A percentile compares a stretch with the other conserved stretches of the same genome.
phyloP scores from a whole-genome alignment of 2,888 invertebrate species.

The Tetranychus piercei region DNA sequence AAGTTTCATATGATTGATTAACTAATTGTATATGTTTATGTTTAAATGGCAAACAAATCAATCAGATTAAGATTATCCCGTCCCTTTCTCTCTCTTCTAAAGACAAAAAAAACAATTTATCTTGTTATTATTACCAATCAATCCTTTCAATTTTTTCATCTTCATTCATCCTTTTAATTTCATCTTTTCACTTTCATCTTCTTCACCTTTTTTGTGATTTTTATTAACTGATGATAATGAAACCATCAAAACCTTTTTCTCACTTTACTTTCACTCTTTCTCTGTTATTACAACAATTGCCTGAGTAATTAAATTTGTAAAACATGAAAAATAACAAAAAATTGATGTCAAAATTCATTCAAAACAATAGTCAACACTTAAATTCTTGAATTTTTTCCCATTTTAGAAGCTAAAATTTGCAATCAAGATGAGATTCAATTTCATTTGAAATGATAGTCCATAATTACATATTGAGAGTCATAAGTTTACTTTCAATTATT shows the following conservation, averaged over 20 bases:
- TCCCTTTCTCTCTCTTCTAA: background rate
- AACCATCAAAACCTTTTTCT: background rate
- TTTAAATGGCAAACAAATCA: conserved; percentile 8
- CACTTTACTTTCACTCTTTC: background rate
- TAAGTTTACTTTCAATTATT: no score
- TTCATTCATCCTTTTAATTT: conserved; percentile 7
- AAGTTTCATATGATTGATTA: background rate
- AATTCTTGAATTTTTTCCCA: no score
- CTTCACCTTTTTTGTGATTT: conserved; percentile 10
- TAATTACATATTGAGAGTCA: no score
- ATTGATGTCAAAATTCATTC: no score
- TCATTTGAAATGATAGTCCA: no score
- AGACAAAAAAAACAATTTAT: background rate
- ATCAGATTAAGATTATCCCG: background rate
- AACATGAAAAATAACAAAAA: background rate
- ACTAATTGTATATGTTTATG: background rate
- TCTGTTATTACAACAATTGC: conserved; percentile 1
- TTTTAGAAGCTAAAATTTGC: no score
- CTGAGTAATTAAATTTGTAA: background rate
- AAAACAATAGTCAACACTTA: no score
- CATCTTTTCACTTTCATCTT: background rate
- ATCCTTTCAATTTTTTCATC: background rate
- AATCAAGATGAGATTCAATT: no score
- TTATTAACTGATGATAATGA: background rate
- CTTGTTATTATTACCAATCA: background rate